Evolutionary conservation across 1,140 invertebrate genomes (phyloP).

Genomic region (Halesus radiatus): DNA sequence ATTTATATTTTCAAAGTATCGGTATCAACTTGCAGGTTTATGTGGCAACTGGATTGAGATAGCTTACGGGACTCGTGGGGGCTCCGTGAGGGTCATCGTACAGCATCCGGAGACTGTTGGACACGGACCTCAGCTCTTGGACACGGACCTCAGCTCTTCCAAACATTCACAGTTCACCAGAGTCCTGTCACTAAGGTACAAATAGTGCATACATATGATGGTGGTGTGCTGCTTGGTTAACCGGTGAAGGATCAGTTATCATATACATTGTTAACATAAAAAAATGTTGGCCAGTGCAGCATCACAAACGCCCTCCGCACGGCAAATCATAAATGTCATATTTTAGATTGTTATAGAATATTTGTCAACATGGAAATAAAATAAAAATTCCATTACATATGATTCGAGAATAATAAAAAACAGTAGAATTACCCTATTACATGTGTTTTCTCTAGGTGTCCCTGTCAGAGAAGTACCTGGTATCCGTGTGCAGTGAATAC

Average conservation of each 20-base stretch:
- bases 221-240: no score
- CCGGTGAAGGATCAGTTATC: no score
- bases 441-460: conserved; percentile 78
- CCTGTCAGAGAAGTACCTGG: conserved; percentile 95
- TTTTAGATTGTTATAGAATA: no score
- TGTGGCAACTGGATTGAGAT: conserved; percentile 99
- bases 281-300: no score
- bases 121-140: conserved; percentile 97
- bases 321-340: no score
- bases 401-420: no score
- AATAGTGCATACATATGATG: background rate
- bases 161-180: conserved; percentile 98
- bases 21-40: conserved; percentile 75
- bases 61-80: conserved; percentile 96
- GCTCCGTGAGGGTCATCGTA: conserved; percentile 96
- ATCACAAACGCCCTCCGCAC: no score
- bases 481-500: conserved; percentile 97
- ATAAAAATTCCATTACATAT: no score
- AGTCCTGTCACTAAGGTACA: conserved; percentile 92
- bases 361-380: no score
- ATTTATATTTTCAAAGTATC: no score
- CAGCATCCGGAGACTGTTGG: conserved; percentile 99
- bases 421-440: no score
- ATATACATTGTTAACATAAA: no score
- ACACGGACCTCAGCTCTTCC: conserved; percentile 96